Conservation (phyloP, 2,797 vertebrate species). For the Thamnophis elegans region DNA sequence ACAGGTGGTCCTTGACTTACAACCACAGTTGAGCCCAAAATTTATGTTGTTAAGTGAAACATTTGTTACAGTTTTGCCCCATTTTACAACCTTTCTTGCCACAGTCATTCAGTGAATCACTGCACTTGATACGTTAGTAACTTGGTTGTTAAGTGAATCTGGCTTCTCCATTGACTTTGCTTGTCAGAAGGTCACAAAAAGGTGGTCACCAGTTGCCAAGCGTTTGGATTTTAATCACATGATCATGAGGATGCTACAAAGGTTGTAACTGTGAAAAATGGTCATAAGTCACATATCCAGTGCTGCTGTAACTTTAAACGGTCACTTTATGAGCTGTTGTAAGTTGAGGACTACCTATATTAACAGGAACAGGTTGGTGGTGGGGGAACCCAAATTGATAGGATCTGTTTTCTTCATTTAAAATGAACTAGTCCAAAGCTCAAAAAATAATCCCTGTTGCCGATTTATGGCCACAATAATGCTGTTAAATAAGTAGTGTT, state of each 20-base stretch:
- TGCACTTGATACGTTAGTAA: not conserved
- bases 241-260: not conserved
- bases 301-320: not conserved
- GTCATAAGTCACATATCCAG: not conserved
- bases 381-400: not conserved
- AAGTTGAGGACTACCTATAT: not conserved
- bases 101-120: not conserved
- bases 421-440: not conserved
- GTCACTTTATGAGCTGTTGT: not conserved
- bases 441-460: slow-evolving; percentile 22
- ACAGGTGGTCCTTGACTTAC: not conserved
- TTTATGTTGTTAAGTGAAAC: not conserved
- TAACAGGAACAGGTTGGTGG: not conserved
- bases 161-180: not conserved
- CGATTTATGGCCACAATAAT: not conserved
- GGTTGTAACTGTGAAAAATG: not conserved
- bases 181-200: not conserved
- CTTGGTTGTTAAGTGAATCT: not conserved
- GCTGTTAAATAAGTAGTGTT: slow-evolving; percentile 9
- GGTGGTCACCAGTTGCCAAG: not conserved
- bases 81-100: not conserved
- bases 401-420: not conserved
- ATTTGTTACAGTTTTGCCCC: not conserved
- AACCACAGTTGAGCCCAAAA: not conserved
- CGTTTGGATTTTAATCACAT: not conserved